A percentile compares a stretch with the other conserved stretches of the same genome.
These are phyloP conservation scores for Perodicticus potto DNA, from an alignment of 2,797 vertebrate species.

Conservation along the genomic window DNA sequence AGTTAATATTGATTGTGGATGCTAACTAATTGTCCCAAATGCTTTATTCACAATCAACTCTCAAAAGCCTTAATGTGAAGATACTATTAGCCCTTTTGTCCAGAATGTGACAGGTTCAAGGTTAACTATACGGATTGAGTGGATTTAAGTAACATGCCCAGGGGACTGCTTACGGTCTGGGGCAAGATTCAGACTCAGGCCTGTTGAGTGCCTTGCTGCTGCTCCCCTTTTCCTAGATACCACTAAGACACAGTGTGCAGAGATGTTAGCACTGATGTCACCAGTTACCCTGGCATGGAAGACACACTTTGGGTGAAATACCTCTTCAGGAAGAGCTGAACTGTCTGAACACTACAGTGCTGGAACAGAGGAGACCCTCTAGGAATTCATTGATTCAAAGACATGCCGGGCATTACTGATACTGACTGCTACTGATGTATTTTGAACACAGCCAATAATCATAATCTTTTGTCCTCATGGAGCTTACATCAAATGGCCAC, in stretches of 20 bases:
- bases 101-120: not conserved
- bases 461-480: not conserved
- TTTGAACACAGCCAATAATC: not conserved
- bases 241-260: accelerated
- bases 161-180: not conserved
- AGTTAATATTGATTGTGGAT: not conserved
- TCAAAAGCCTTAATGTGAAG: not conserved
- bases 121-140: not conserved
- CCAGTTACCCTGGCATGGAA: too few relatives aligned
- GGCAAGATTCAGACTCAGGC: not conserved
- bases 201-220: not conserved
- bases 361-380: too few relatives aligned
- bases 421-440: not conserved
- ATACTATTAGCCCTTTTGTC: not conserved
- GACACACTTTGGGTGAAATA: accelerated
- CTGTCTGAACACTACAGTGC: accelerated
- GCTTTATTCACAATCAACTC: not conserved
- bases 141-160: not conserved
- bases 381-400: not conserved
- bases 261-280: not conserved
- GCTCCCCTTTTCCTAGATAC: not conserved
- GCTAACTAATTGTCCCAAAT: not conserved
- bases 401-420: accelerated
- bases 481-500: not conserved
- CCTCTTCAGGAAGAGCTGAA: not conserved